A percentile compares a stretch with the other conserved stretches of the same genome.
Conservation (phyloP, 2,797 vertebrate genomes). For the Acanthiza pusilla region DNA sequence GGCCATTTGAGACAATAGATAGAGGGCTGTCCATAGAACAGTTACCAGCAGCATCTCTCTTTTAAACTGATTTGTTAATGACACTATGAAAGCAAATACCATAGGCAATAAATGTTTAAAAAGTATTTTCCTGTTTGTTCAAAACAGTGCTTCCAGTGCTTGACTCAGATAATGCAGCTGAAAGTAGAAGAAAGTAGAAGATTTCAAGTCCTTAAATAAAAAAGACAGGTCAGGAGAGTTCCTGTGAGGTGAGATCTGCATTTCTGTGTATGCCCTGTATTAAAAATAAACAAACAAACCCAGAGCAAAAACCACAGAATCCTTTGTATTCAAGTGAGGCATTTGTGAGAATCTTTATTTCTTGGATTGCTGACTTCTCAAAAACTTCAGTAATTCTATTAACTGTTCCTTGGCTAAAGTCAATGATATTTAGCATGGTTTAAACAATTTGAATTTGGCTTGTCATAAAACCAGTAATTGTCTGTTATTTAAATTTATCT, state of each 20-base stretch:
- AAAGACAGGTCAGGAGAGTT: not conserved
- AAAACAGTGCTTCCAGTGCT: not conserved
- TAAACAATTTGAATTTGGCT: not conserved
- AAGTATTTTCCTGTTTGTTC: not conserved
- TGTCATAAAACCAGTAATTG: not conserved
- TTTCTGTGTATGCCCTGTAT: not conserved
- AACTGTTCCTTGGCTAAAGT: not conserved
- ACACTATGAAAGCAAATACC: not conserved
- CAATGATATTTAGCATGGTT: not conserved
- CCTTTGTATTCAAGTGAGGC: not conserved
- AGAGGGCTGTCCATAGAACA: not conserved
- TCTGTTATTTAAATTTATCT: not conserved
- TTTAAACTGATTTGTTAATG: conserved; percentile 2
- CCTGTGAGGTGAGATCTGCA: not conserved
- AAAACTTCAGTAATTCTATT: not conserved
- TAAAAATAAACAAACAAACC: not conserved
- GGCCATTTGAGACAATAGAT: conserved; percentile 20
- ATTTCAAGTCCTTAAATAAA: not conserved
- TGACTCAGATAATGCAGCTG: not conserved
- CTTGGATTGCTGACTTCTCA: not conserved
- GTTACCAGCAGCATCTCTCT: not conserved
- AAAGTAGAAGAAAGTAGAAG: not conserved
- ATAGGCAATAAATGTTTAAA: not conserved
- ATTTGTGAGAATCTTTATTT: not conserved
- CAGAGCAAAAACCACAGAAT: fast-evolving